Evolutionary conservation across 2,888 invertebrate genomes (phyloP).

Genomic region (Cylloceria caligata): DNA sequence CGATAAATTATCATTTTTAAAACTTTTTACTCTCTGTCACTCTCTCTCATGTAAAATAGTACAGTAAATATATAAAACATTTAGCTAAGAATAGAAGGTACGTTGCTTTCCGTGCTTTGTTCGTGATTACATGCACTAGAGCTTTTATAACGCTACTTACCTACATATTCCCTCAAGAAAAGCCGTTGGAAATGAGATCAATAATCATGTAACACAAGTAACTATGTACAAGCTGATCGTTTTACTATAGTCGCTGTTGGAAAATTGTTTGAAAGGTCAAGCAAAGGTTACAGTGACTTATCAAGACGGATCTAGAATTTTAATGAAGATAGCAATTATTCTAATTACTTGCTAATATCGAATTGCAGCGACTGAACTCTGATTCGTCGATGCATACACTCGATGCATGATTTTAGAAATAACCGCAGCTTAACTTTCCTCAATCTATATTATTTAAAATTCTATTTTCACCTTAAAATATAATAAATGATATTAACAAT

Average conservation of each 20-base stretch:
- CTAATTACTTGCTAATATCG: too few species aligned
- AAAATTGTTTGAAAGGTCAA: neutral
- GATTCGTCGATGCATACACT: too few species aligned
- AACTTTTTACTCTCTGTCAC: neutral
- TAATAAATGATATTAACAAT: too few species aligned
- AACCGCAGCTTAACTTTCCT: too few species aligned
- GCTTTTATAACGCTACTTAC: conserved; percentile 47
- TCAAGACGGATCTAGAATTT: too few species aligned
- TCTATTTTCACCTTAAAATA: too few species aligned
- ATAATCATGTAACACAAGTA: conserved; percentile 24
- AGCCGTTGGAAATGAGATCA: conserved; percentile 36
- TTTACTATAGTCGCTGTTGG: neutral
- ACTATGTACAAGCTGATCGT: neutral
- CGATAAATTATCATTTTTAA: neutral
- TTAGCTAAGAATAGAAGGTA: neutral
- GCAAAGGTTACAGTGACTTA: too few species aligned
- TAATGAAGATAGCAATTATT: too few species aligned
- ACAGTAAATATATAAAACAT: neutral
- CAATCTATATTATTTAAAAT: too few species aligned
- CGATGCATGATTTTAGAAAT: too few species aligned
- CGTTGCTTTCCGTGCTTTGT: conserved; percentile 34
- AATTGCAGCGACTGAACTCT: too few species aligned
- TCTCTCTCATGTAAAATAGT: neutral
- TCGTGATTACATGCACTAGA: conserved; percentile 32
- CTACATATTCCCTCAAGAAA: conserved; percentile 22